These are phyloP conservation scores for Maniola hyperantus DNA, from an alignment of 2,888 invertebrate species.

Conservation along the genomic window DNA sequence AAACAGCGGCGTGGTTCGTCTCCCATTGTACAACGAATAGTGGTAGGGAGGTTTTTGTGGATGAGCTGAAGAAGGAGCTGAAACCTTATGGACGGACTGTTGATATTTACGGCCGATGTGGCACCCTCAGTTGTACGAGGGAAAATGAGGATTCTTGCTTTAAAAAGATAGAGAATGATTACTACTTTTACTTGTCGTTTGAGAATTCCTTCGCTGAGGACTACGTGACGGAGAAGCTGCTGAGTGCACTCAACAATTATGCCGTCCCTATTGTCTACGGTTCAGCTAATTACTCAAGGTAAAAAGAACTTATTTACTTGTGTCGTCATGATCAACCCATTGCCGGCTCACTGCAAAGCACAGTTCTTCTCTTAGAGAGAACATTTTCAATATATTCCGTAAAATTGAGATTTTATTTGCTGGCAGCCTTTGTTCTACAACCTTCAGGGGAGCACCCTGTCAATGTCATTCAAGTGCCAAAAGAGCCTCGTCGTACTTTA, in stretches of 20 bases:
- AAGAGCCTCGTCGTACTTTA: no score
- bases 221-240: constrained; percentile 51
- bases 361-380: no score
- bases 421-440: no score
- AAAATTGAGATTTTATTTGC: no score
- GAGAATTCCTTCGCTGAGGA: constrained; percentile 51
- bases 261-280: constrained; percentile 85
- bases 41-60: constrained; percentile 40
- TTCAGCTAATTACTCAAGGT: constrained; percentile 77
- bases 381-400: no score
- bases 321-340: no score
- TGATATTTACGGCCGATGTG: constrained; percentile 48
- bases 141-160: constrained; percentile 35
- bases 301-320: background rate
- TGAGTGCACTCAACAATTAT: constrained; percentile 70
- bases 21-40: constrained; percentile 47
- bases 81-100: constrained; percentile 37
- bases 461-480: no score
- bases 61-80: constrained; percentile 38
- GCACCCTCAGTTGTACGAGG: constrained; percentile 40
- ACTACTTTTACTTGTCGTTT: constrained; percentile 50
- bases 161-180: constrained; percentile 43
- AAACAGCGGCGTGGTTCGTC: constrained; percentile 50
- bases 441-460: no score
- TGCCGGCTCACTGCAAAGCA: no score